These are phyloP conservation scores for Archegozetes longisetosus DNA, from an alignment of 1,140 invertebrate genomes.

Conservation along the genomic window DNA sequence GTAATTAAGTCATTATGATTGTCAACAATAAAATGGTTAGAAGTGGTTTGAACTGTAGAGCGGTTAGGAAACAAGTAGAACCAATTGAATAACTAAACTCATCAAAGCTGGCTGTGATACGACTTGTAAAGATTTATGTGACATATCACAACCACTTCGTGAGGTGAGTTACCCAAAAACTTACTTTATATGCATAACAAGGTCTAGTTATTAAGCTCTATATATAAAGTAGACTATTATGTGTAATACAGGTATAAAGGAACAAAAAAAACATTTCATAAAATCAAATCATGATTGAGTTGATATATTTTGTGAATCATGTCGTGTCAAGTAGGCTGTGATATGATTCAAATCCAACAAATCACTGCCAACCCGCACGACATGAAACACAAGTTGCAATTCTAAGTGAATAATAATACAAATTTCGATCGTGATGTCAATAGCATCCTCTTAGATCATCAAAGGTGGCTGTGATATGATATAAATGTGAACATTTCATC, in stretches of 20 bases:
- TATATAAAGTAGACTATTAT: no score
- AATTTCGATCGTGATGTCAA: not conserved
- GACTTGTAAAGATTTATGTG: constrained; percentile 32
- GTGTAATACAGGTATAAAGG: no score
- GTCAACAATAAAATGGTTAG: not conserved
- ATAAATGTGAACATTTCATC: constrained; percentile 24
- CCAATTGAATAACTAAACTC: constrained; percentile 47
- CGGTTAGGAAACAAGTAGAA: no score
- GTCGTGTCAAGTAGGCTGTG: constrained; percentile 29
- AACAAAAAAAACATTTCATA: no score
- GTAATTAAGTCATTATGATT: not conserved
- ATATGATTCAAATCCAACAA: constrained; percentile 25
- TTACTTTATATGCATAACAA: no score
- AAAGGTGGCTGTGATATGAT: constrained; percentile 30
- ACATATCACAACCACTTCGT: constrained; percentile 57
- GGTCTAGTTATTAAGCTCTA: no score
- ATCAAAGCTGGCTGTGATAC: constrained; percentile 82
- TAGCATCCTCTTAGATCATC: constrained; percentile 17
- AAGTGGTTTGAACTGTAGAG: no score
- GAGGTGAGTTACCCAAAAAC: constrained; percentile 22
- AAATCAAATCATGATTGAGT: not conserved
- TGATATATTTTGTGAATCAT: constrained; percentile 4
- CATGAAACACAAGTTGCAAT: not conserved
- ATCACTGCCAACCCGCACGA: constrained; percentile 23
- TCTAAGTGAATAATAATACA: not conserved